Evolutionary conservation across 2,888 invertebrate species (phyloP), one percentile per base, ranked within the genome.

Genomic region (Pristionchus arcanus): DNA sequence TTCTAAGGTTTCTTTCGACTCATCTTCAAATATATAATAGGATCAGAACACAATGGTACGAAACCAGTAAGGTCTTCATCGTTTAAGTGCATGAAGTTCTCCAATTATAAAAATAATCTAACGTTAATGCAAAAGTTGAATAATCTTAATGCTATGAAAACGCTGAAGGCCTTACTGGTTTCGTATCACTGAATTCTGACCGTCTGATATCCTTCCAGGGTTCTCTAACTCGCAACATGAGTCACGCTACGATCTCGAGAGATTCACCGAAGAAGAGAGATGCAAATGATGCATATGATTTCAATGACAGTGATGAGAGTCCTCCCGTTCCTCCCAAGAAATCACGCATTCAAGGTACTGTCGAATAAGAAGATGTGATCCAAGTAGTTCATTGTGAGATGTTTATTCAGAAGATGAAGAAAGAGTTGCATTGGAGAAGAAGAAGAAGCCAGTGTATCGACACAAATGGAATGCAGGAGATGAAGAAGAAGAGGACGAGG

Each of bases 401-500:
- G 42, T 34, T 42, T 42, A 34, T 66, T 66, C 15, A 68, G 68
- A 66, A 2, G 77, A 55, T 15, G 87, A 68, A 34, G n/a, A 37
- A 16, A 89, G 74, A 31, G 15, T 66, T 7, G 28, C 1, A 21
- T 9, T 31, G 15, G 34, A 34, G n/a, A 42, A 42, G 68, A 81
- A 91, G 28, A 91, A 86, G 31, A 91, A 92, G 28, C 91, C 91
- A 25, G 91, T 92, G 25, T 93, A 93, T 77, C 89, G 90, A 11
- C 92, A 93, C 90, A 92, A 90, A 66, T 93, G 92, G 93, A 91
- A 81, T 49, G 88, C 77, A 2, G 91, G 66, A 11, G 91, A 91
- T 49, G 91, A 90, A 2, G 91, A 92, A 16, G 91, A 91, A 19
- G 92, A 92, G 3, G 93, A 92, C 53, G 90, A 89, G 53, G 71